phyloP scores from a whole-genome alignment of 2,797 vertebrate genomes.

The Ctenochaetus hawaiiensis region DNA sequence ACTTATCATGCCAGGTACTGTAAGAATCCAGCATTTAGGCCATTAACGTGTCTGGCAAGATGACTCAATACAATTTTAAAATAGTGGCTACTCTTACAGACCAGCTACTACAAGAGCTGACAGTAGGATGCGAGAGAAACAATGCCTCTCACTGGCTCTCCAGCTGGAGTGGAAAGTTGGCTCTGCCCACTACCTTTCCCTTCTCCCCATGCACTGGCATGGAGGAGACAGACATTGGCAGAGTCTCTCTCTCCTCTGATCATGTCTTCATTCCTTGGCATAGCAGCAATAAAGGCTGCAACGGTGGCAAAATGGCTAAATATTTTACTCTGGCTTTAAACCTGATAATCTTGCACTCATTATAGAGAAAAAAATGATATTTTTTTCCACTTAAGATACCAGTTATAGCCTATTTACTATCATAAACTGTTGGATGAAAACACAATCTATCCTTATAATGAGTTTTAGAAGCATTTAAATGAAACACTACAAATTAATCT shows the following conservation, averaged over 20 bases:
- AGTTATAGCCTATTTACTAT: not conserved
- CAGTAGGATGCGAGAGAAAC: conserved; percentile 68
- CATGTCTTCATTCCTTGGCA: conserved; percentile 75
- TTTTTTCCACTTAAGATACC: not conserved
- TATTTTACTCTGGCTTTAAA: conserved; percentile 45
- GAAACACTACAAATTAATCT: not conserved
- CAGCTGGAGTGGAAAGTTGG: conserved; percentile 85
- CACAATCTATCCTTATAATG: not conserved
- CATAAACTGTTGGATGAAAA: not conserved
- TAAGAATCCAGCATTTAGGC: conserved; percentile 36
- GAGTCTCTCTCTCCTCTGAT: conserved; percentile 68
- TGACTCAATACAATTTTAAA: conserved; percentile 55
- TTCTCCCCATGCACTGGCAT: conserved; percentile 77
- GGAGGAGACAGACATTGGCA: conserved; percentile 66
- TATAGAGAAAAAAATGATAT: not conserved
- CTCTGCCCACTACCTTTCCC: conserved; percentile 65
- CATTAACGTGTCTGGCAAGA: conserved; percentile 44
- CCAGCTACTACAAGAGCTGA: conserved; percentile 55
- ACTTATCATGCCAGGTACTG: not conserved
- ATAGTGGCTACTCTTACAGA: conserved; percentile 44
- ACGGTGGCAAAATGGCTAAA: conserved; percentile 53
- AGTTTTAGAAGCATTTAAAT: not conserved
- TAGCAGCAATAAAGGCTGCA: conserved; percentile 56
- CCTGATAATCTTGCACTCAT: conserved; percentile 18
- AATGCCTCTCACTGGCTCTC: conserved; percentile 74